Evolutionary conservation across 2,797 vertebrate genomes (phyloP), one percentile per base, ranked within the genome.

Genomic region (Mus spretus): DNA sequence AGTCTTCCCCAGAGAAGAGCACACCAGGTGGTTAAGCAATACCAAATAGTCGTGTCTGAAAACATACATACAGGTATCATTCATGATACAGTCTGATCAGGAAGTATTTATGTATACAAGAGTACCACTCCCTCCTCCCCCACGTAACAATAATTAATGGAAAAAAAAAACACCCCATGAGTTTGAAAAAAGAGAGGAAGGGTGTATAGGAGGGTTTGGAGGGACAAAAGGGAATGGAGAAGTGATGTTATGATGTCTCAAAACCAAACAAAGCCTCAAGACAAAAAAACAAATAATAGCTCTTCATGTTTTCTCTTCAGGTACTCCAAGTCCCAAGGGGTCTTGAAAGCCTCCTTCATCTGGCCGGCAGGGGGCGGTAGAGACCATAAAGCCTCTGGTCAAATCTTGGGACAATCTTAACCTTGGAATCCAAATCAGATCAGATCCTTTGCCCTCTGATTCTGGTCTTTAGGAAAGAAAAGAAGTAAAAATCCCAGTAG

Each of bases 331-430:
- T 94, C 81, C 78, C 81, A 34, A 50, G 84, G 50, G 24, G 10
- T 83, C 74, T 55, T 89, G 85, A 70, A 80, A 50, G 26, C 3
- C 37, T 34, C 77, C 28, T 92, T 40, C 40, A 75, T 72, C 1
- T 3, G 17, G 13, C 47, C 97, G 95, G 94, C 44, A 96, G 96
- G 90, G 95, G 95, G 34, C 86, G 94, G 83, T 94, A 92, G 90
- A 97, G 93, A 96, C 97, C 91, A 88, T 26, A 82, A 82, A 96
- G 96, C 90, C 55, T 12, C 14, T 17, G 80, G 67, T n/a, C 63
- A 65, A 87, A 53, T 4, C 31, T 24, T 34, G 12, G 47, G 3
- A 0, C 47, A 15, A 40, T 50, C 31, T 88, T 74, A 55, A 53
- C 19, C 2, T 9, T 15, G 61, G 85, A 95, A n/a, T 53, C 55